Base-by-base conservation (phyloP, 2,888 invertebrate genomes). In the Apoda limacodes region DNA sequence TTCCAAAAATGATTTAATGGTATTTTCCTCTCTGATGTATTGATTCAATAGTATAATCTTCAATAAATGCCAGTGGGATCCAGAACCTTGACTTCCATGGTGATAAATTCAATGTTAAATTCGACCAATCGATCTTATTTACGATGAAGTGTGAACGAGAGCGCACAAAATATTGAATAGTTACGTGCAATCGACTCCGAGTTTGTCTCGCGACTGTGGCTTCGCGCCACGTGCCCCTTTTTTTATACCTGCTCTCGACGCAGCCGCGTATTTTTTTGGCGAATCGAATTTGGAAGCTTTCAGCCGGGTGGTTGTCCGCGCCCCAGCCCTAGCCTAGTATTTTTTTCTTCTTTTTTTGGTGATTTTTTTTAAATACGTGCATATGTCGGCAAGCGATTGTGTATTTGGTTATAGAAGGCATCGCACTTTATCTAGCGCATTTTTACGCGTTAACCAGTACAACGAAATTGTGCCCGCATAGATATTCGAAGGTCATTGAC, bases 231-330 rank as follows among this genome's bases (percentile, higher is more conserved):
- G 76, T 76, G 75, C 67, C 61, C 48, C 45, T 43, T 56, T 66
- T n/a, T 78, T 66, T 78, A 78, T 75, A 75, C 50, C 57, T 54
- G 50, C 55, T 61, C 62, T 64, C 60, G 64, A 61, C 52, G 60
- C 66, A 59, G 56, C 68, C 64, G 72, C 69, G 63, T 61, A 69
- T 76, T 71, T 75, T 64, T 75, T 80, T 72, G 62, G 75, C 72
- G 62, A 67, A 70, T 69, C 56, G 64, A 75, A 70, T 76, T 76
- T 74, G 71, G 75, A 71, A 74, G 75, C 74, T 78, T 76, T 75
- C 74, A 74, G 75, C 68, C 62, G 68, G 66, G 69, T 70, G 71
- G 66, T 63, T 62, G 61, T 57, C 50, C 46, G 59, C 61, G 64
- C 69, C 71, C 71, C 68, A 64, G 68, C 74, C 76, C 75, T 69